Conservation (phyloP, 2,888 invertebrate species). For the Spisula subtruncata region DNA sequence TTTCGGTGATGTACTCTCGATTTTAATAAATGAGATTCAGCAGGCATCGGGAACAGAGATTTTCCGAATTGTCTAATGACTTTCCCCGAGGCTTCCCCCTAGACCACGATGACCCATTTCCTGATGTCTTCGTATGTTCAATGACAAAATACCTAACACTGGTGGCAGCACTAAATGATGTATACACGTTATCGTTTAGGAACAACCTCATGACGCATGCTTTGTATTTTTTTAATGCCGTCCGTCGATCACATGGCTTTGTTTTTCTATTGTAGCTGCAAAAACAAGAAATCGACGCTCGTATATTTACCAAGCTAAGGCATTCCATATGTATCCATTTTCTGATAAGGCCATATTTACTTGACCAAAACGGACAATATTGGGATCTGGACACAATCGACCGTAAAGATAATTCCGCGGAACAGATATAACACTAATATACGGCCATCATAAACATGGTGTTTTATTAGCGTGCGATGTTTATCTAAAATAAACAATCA, state of each 20-base stretch:
- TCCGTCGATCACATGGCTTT: not conserved
- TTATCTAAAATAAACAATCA: not conserved
- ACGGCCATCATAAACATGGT: not conserved
- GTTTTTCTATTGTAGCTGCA: not conserved
- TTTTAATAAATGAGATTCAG: no score
- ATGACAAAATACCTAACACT: not conserved
- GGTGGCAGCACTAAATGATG: not conserved
- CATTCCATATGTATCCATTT: not conserved
- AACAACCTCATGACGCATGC: not conserved
- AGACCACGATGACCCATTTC: no score
- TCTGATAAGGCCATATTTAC: not conserved
- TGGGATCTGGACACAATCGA: slow-evolving; percentile 1
- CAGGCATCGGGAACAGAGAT: no score
- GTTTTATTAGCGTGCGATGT: not conserved
- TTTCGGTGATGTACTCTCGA: no score
- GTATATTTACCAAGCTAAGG: not conserved
- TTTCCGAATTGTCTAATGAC: no score
- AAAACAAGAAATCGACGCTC: not conserved
- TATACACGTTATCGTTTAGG: not conserved
- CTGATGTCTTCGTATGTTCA: no score
- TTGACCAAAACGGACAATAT: not conserved
- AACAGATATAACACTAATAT: not conserved
- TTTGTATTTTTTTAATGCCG: not conserved
- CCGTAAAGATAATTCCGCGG: not conserved
- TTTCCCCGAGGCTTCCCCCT: no score